A percentile compares a stretch with the other conserved stretches of the same genome.
These are phyloP conservation scores for Heliothis virescens DNA, from an alignment of 1,140 invertebrate species.

Conservation along the genomic window DNA sequence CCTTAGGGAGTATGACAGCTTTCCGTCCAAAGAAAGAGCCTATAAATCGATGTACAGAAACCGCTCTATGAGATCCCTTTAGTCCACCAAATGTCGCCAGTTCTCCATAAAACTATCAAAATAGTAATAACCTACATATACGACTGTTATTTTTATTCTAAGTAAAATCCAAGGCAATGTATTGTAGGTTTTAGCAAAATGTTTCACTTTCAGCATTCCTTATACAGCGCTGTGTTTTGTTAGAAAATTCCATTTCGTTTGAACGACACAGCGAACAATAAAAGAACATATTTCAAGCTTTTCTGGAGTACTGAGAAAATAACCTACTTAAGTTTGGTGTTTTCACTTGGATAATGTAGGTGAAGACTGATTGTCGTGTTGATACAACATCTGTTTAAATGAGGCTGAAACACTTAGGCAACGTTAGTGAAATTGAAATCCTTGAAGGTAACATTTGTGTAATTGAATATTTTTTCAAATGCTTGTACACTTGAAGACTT, in stretches of 20 bases:
- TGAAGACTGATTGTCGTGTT: neutral
- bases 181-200: constrained; percentile 15
- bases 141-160: neutral
- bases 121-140: neutral
- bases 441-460: neutral
- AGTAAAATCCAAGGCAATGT: constrained; percentile 1
- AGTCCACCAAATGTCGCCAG: constrained; percentile 2
- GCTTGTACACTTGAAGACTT: too few relatives aligned
- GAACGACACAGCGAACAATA: constrained; percentile 22
- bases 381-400: neutral
- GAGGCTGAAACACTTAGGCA: neutral
- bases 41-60: constrained; percentile 32
- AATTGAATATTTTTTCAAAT: neutral
- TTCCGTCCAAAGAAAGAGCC: neutral
- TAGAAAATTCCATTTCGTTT: constrained; percentile 30
- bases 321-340: constrained; percentile 12
- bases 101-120: constrained; percentile 25
- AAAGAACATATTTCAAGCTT: constrained; percentile 10
- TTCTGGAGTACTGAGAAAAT: constrained; percentile 4
- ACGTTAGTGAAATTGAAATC: neutral
- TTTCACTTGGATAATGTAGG: neutral
- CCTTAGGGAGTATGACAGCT: constrained; percentile 21
- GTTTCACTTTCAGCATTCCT: constrained; percentile 9
- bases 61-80: constrained; percentile 13
- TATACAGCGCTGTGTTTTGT: constrained; percentile 9